phyloP scores from a whole-genome alignment of 2,797 vertebrate species.

The Eulemur rubriventer region DNA sequence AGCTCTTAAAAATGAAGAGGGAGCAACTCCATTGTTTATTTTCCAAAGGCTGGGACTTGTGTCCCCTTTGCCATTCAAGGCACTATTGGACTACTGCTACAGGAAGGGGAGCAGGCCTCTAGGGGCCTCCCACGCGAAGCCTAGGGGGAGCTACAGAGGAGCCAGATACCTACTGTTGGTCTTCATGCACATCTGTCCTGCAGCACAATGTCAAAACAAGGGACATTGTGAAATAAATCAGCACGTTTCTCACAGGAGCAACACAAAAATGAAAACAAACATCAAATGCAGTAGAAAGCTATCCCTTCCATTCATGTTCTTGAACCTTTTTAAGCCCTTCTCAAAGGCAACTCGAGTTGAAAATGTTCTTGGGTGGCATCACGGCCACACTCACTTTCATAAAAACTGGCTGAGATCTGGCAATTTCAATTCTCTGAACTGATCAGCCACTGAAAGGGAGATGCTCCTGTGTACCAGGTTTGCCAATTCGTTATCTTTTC shows the following conservation, averaged over 20 bases:
- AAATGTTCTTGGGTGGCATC: neutral
- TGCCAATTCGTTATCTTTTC: neutral
- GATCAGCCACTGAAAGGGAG: neutral
- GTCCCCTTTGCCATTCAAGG: constrained; percentile 57
- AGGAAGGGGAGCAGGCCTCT: constrained; percentile 36
- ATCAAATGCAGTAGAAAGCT: neutral
- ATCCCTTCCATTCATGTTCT: neutral
- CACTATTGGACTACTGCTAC: constrained; percentile 16
- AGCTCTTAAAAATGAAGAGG: constrained; percentile 74
- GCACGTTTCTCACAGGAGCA: constrained; percentile 52
- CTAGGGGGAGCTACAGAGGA: constrained; percentile 74
- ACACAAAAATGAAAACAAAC: neutral
- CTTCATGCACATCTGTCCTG: constrained; percentile 86
- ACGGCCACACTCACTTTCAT: neutral
- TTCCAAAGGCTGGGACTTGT: constrained; percentile 26
- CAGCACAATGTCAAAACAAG: constrained; percentile 87
- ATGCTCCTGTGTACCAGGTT: neutral
- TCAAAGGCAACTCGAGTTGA: neutral
- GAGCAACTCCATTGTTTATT: constrained; percentile 52
- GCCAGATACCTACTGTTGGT: constrained; percentile 86
- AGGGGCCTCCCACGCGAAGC: constrained; percentile 73
- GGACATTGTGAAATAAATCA: constrained; percentile 73
- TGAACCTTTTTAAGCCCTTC: neutral
- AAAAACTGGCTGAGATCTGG: neutral
- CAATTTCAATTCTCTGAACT: neutral